Evolutionary conservation across 2,113 vertebrate genomes (phyloP).

Genomic region (Polyodon spathula): DNA sequence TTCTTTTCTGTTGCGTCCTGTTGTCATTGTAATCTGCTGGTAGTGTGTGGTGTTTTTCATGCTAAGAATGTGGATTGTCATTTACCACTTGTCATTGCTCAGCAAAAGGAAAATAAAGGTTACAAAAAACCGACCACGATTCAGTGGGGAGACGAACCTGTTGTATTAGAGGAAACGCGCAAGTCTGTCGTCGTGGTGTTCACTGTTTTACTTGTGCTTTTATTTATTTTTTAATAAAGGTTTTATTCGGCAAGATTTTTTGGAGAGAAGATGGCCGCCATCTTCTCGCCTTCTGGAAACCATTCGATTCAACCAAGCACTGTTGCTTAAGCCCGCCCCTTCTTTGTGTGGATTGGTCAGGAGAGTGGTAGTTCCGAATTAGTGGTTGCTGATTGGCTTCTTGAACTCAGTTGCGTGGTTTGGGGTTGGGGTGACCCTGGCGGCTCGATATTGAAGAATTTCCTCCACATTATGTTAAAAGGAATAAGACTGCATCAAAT

Average conservation of each 20-base stretch:
- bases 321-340: slow-evolving; percentile 15
- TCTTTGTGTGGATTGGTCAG: too few species aligned
- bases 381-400: background rate
- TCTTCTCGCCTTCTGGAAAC: slow-evolving; percentile 46
- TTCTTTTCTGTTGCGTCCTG: background rate
- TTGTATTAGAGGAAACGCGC: too few species aligned
- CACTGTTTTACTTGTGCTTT: background rate
- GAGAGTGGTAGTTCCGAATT: too few species aligned
- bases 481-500: too few species aligned
- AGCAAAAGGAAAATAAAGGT: too few species aligned
- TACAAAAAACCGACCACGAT: background rate
- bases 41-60: too few species aligned
- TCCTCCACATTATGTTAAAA: too few species aligned
- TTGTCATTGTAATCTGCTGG: slow-evolving; percentile 19
- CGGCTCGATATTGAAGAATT: too few species aligned
- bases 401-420: background rate
- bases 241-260: slow-evolving; percentile 17
- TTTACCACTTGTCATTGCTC: too few species aligned
- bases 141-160: background rate
- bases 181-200: background rate
- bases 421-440: too few species aligned
- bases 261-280: slow-evolving; percentile 67
- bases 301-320: slow-evolving; percentile 47
- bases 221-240: slow-evolving; percentile 2
- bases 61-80: too few species aligned